Percentiles rank a stretch among this genome's conserved stretches.
Evolutionary conservation across 2,888 invertebrate species (phyloP).

Genomic region (Idaea straminata): DNA sequence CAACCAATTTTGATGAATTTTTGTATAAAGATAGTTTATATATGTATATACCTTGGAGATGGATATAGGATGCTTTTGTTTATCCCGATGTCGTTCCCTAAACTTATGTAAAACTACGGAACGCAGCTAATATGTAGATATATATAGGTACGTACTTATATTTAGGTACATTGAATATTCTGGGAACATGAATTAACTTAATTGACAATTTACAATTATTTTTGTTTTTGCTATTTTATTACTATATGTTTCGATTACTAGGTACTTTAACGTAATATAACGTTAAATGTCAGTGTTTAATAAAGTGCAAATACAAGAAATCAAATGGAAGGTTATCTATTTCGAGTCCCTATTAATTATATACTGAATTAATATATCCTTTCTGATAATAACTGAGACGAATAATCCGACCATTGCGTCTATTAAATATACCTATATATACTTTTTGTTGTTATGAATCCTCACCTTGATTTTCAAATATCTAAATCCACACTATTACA

Average conservation of each 20-base stretch:
- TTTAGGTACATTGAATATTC: neutral
- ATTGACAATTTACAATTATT: neutral
- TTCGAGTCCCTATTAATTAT: too few species aligned
- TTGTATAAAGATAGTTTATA: too few species aligned
- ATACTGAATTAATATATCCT: too few species aligned
- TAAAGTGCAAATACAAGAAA: neutral
- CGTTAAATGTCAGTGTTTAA: neutral
- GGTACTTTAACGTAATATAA: neutral
- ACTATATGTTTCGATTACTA: neutral
- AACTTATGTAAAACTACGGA: too few species aligned
- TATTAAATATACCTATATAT: neutral
- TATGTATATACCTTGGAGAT: too few species aligned
- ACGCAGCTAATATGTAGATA: too few species aligned
- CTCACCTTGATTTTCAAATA: slow-evolving; percentile 6
- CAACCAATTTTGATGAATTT: too few species aligned
- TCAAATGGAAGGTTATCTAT: too few species aligned
- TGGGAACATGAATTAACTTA: neutral
- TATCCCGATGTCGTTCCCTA: too few species aligned
- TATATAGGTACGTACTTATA: neutral
- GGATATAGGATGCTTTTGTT: too few species aligned
- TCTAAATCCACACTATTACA: slow-evolving; percentile 6
- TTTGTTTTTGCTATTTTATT: neutral
- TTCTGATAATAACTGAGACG: neutral
- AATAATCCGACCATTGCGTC: neutral
- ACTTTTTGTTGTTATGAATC: neutral